Evolutionary conservation across 2,888 invertebrate species (phyloP), one percentile per base, ranked within the genome.

Genomic region (Chorisops tibialis): DNA sequence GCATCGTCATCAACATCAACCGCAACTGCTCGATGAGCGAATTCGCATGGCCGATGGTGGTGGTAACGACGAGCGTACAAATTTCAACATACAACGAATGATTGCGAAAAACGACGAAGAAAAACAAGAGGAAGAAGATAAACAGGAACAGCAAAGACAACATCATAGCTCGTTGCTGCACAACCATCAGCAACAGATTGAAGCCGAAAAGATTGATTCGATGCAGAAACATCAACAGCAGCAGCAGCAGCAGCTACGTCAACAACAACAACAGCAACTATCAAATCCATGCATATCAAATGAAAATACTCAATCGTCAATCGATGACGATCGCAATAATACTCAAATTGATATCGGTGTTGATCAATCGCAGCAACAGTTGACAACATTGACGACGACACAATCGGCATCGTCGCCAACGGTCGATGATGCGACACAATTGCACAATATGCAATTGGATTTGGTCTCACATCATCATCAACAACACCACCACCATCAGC

Each of bases 401-500:
- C 11, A 4, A 6, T 4, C 39, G n/a, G 6, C 39, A 7, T 5
- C 1, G 6, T n/a, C 22, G 7, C 4, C 47, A 22, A 4, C 16
- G 6, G 12, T 47, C 12, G 21, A 16, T 12, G 39, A 39, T 12
- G 16, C 16, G 12, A 3, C n/a, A n/a, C 39, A 39, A n/a, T 12
- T 39, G 5, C 47, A 47, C 9, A 12, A 19, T 21, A n/a, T 47
- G 12, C 47, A 47, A 21, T 6, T 47, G 48, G 12, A 48, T 22
- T 19, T 21, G 21, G 22, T 14, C 54, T 4, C 12, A 22, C 24
- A 43, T 6, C 48, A 59, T 3, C 60, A 41, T 7, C 61, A 45
- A 21, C 61, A 61, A 1, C 52, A 41, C 4, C 61, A 45, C n/a
- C 61, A 61, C 4, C 52, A 54, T n/a, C 54, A 54, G 12, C 48